phyloP scores from a whole-genome alignment of 2,888 invertebrate species.

The Peribatodes rhomboidaria region DNA sequence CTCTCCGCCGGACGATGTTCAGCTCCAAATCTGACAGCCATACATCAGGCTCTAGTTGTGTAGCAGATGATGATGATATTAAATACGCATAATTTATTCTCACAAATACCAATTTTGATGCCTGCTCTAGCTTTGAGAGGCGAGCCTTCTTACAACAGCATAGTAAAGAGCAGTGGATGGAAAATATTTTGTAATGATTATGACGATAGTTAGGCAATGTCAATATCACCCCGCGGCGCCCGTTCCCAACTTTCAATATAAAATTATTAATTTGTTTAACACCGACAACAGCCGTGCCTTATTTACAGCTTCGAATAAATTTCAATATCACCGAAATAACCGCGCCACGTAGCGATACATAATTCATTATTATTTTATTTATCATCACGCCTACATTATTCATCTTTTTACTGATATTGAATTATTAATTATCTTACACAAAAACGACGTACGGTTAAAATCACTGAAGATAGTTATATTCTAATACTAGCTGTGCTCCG shows the following conservation, averaged over 20 bases:
- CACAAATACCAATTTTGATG: too few species aligned
- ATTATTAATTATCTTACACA: constrained; percentile 10
- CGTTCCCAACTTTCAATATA: constrained; percentile 47
- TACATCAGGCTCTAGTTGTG: too few species aligned
- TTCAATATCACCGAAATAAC: constrained; percentile 47
- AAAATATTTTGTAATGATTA: neutral
- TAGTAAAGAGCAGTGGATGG: too few species aligned
- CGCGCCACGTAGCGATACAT: constrained; percentile 42
- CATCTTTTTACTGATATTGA: constrained; percentile 27
- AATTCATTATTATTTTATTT: constrained; percentile 48
- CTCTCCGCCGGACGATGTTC: too few species aligned
- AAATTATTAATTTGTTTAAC: constrained; percentile 56
- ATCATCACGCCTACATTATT: constrained; percentile 42
- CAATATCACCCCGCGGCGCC: neutral
- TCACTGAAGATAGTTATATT: too few species aligned
- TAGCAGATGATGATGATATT: too few species aligned
- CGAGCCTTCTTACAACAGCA: too few species aligned
- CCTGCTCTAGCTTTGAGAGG: too few species aligned
- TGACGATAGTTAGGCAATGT: constrained; percentile 23
- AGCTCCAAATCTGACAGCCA: too few species aligned
- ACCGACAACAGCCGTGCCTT: constrained; percentile 47
- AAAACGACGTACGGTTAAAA: neutral
- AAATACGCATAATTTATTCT: too few species aligned
- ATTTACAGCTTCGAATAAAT: constrained; percentile 55
- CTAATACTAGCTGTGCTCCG: too few species aligned